Percentiles rank a stretch among this genome's conserved stretches.
Evolutionary conservation across 1,140 invertebrate genomes (phyloP).

Genomic region (Ectropis grisescens): DNA sequence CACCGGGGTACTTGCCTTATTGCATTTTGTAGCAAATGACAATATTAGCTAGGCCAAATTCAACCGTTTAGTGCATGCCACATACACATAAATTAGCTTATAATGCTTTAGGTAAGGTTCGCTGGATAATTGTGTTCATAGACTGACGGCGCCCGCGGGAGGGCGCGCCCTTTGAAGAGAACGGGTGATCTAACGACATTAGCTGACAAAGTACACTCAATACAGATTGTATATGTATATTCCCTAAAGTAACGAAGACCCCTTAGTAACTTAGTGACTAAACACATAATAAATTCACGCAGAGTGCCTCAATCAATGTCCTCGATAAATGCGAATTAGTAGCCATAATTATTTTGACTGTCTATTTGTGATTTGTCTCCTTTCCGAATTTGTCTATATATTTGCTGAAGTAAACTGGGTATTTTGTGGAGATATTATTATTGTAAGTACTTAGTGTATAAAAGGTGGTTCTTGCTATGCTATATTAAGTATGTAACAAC

Average conservation of each 20-base stretch:
- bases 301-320: slow-evolving; percentile 62
- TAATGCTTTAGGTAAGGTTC: slow-evolving; percentile 67
- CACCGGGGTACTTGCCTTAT: too few species aligned
- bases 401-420: too few species aligned
- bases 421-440: too few species aligned
- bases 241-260: slow-evolving; percentile 29
- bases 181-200: neutral
- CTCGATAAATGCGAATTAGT: slow-evolving; percentile 47
- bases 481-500: too few species aligned
- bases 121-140: slow-evolving; percentile 68
- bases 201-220: slow-evolving; percentile 1
- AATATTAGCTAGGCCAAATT: slow-evolving; percentile 31
- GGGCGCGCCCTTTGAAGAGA: neutral
- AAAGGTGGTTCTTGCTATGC: too few species aligned
- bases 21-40: too few species aligned
- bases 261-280: slow-evolving; percentile 36
- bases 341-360: slow-evolving; percentile 61
- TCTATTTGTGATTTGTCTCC: too few species aligned
- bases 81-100: slow-evolving; percentile 63
- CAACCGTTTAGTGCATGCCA: slow-evolving; percentile 56
- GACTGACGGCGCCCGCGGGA: slow-evolving; percentile 40
- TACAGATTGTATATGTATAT: slow-evolving; percentile 29
- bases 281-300: slow-evolving; percentile 60
- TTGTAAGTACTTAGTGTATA: too few species aligned
- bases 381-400: too few species aligned